Conservation (phyloP, 2,797 vertebrate genomes). For the Sebastes matsubarae region DNA sequence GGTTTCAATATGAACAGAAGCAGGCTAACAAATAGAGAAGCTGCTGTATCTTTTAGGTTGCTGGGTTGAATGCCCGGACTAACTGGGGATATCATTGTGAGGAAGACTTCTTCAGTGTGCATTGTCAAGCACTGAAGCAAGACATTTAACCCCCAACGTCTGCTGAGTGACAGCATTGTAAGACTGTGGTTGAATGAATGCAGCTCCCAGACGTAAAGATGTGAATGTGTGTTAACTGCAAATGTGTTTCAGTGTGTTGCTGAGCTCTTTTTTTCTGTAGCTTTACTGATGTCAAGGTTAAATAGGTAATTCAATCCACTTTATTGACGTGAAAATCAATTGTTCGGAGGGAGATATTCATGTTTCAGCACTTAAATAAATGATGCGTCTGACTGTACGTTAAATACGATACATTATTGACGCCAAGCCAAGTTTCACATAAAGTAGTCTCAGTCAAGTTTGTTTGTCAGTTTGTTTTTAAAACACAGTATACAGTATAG, state of each 20-base stretch:
- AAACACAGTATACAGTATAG: neutral
- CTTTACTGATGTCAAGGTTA: slow-evolving; percentile 43
- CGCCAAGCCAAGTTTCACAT: slow-evolving; percentile 27
- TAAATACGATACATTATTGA: slow-evolving; percentile 47
- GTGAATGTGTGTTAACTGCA: neutral
- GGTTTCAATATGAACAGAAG: neutral
- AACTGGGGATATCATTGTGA: neutral
- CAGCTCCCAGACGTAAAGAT: neutral
- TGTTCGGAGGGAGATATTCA: slow-evolving; percentile 41
- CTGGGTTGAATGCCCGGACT: neutral
- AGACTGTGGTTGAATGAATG: neutral
- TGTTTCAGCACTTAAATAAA: slow-evolving; percentile 68
- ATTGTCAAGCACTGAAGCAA: neutral
- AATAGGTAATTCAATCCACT: slow-evolving; percentile 62
- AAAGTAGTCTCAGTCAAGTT: neutral
- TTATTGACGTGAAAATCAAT: slow-evolving; percentile 64
- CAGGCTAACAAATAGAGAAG: neutral
- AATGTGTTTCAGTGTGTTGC: neutral
- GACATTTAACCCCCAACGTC: neutral
- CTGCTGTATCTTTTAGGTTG: neutral
- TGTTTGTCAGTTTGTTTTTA: neutral
- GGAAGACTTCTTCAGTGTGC: neutral
- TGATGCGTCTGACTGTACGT: slow-evolving; percentile 48
- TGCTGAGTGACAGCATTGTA: neutral
- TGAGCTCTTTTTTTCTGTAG: neutral